Base-by-base conservation (phyloP, 2,113 vertebrate genomes). In the Cavia porcellus region DNA sequence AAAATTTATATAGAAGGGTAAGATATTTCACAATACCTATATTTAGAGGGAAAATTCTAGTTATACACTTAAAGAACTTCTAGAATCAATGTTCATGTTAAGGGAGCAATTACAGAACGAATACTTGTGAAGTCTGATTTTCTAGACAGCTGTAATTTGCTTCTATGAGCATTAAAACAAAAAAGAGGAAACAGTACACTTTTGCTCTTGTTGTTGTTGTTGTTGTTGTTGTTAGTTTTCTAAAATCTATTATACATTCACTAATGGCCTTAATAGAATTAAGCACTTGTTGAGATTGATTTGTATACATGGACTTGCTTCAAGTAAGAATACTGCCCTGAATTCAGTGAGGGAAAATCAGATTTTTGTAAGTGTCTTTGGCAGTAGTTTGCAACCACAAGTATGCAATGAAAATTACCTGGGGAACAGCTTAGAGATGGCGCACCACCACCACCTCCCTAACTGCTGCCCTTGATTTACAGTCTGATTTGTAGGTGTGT, bases 1-100 rank as follows among this genome's bases (percentile, higher is more conserved):
- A 88, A 70, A 81, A 7, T 19, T 84, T 38, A 52, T 42, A 70
- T 77, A 90, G 90, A 95, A 50, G 50, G 87, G 5, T 24, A 92
- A 86, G 24, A 64, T 80, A 91, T 74, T 83, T 96, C 12, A 93
- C 5, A 83, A 13, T 35, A 80, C 2, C 28, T 50, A 10, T 32
- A 87, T 52, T 75, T 19, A 66, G 50, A 79, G 77, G 84, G 42
- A 7, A 47, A 83, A 28, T 14, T 62, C 20, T 64, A 17, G 0
- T 89, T 42, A 55, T 66, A 93, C 3, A 93, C 42, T 83, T 86
- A 35, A 94, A 91, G 30, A 57, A 93, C 75, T 85, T 92, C 75
- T 68, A 42, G 28, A 86, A 90, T 90, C 50, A 93, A 66, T 62
- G 35, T 38, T 95, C 72, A 95, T 5, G 75, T 94, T 64, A 94